phyloP scores from a whole-genome alignment of 2,113 vertebrate genomes.

The Mungos mungo region DNA sequence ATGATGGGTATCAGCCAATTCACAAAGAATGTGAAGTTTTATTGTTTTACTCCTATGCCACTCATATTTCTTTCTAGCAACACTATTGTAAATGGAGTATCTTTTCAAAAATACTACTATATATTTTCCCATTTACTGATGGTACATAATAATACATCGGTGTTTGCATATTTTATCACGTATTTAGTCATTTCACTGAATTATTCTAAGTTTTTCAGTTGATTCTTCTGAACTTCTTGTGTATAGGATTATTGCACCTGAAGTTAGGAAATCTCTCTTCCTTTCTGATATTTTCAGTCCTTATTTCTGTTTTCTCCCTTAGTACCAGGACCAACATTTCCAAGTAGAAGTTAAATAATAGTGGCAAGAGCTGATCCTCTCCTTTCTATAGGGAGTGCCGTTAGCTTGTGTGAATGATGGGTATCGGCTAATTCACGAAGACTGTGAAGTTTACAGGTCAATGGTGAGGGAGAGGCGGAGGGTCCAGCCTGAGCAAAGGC shows the following conservation, averaged over 20 bases:
- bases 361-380: neutral
- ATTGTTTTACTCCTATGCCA: neutral
- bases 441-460: neutral
- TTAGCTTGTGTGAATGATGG: neutral
- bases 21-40: neutral
- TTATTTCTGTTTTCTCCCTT: neutral
- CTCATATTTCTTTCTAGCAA: neutral
- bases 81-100: neutral
- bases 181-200: neutral
- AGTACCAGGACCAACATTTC: neutral
- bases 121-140: neutral
- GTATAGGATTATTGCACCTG: neutral
- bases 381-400: neutral
- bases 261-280: constrained; percentile 30
- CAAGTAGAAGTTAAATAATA: neutral
- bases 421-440: neutral
- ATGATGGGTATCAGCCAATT: too few species aligned
- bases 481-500: neutral
- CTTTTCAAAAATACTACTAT: neutral
- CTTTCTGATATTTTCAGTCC: neutral
- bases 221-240: neutral
- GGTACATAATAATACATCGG: neutral
- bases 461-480: neutral
- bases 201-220: neutral
- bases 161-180: neutral